Conservation (phyloP, 37 sponge, comb jelly and placozoan genomes). For the Oscarella lobularis region DNA sequence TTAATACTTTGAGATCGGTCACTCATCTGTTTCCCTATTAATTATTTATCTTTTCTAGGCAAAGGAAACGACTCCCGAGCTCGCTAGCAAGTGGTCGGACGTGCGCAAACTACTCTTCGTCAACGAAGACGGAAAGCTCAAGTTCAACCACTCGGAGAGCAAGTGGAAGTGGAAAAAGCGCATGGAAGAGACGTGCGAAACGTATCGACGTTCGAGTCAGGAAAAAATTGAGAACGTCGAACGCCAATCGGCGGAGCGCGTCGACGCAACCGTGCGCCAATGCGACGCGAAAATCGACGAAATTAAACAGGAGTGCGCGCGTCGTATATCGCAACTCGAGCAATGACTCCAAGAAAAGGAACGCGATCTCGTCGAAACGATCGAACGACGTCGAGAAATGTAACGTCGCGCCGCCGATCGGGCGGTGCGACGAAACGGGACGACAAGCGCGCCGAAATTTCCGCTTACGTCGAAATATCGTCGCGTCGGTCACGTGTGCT, state of each 20-base stretch:
- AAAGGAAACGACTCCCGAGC: not conserved
- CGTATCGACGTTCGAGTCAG: not conserved
- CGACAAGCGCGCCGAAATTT: too few species aligned
- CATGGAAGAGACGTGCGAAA: not conserved
- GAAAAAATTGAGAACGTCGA: not conserved
- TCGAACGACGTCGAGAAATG: not conserved
- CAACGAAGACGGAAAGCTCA: not conserved
- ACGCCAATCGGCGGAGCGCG: too few species aligned
- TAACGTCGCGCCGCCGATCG: not conserved
- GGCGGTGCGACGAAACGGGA: not conserved
- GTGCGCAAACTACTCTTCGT: not conserved
- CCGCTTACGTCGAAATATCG: too few species aligned
- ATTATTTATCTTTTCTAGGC: not conserved
- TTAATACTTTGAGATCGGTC: too few species aligned
- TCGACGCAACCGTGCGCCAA: not conserved
- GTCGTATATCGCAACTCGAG: not conserved
- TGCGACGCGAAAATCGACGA: not conserved
- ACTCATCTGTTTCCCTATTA: too few species aligned
- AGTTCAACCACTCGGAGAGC: not conserved
- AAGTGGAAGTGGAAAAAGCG: constrained; percentile 9
- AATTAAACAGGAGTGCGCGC: not conserved
- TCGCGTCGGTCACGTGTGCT: too few species aligned
- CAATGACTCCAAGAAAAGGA: not conserved
- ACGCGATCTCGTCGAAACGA: not conserved
- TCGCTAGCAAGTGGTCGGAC: not conserved